Base-by-base conservation (phyloP, 2,113 vertebrate genomes). In the Chlorodrepanis virens region DNA sequence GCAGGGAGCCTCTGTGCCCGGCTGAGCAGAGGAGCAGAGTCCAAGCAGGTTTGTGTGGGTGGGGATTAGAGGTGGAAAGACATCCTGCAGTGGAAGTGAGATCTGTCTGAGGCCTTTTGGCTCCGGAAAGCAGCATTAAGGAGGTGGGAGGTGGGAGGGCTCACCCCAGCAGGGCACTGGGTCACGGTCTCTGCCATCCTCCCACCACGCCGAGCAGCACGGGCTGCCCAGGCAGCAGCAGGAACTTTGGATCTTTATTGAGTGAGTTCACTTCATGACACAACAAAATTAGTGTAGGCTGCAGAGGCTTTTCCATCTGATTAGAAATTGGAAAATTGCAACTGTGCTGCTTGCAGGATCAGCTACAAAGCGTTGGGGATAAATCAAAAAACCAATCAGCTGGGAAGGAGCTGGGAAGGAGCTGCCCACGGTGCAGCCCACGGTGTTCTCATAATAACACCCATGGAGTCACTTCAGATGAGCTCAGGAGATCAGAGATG, bases 1-100 rank as follows among this genome's bases (percentile, higher is more conserved):
- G 0, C 76, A 19, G 24, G 67, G n/a, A 93, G 29, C 24, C n/a
- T 72, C 84, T 6, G 8, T 6, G 40, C 10, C 4, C 0, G 1
- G 85, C 67, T 83, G 76, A 60, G 67, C 1, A 0, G 31, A 79
- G 53, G 59, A 80, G 28, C 15, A 19, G 25, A 18, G 54, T 19
- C 59, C 3, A 4, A 69, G 85, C 5, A 64, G 61, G 49, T 80
- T 71, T 72, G 79, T 0, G 50, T 88, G 79, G 82, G 85, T 39
- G 63, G 88, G 83, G 88, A 86, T 90, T 90, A 90, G 75, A 72
- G 45, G 37, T 75, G 53, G n/a, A 49, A 69, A 42, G 63, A 52
- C 2, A 10, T 45, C 65, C 88, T 61, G 64, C 49, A 21, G 29
- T 4, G 14, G 17, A 22, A 29, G 70, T 1, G n/a, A 90, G 52